Percentiles rank a stretch among this genome's conserved stretches.
phyloP scores from a whole-genome alignment of 2,888 invertebrate genomes.

The Nemapogon koenigi region DNA sequence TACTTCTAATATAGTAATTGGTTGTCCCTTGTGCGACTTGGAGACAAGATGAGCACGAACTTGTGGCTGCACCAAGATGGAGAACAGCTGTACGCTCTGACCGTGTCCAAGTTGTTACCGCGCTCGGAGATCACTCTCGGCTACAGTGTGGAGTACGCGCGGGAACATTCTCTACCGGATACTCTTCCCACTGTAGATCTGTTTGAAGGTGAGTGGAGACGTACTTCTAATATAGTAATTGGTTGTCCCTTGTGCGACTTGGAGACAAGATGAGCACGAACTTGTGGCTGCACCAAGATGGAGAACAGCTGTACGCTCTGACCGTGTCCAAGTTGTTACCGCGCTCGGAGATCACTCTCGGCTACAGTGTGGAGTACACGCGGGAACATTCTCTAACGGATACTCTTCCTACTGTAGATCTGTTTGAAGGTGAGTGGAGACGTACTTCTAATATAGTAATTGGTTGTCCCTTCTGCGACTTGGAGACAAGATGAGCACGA shows the following conservation, averaged over 20 bases:
- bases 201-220: neutral
- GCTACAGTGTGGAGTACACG: slow-evolving; percentile 33
- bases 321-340: slow-evolving; percentile 26
- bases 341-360: slow-evolving; percentile 27
- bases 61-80: slow-evolving; percentile 38
- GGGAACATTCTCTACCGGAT: neutral
- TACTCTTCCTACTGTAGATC: neutral
- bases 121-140: slow-evolving; percentile 30
- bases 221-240: too few species aligned
- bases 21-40: slow-evolving; percentile 34
- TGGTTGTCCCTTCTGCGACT: slow-evolving; percentile 37
- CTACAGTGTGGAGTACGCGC: slow-evolving; percentile 31
- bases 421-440: slow-evolving; percentile 2
- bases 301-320: slow-evolving; percentile 28
- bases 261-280: slow-evolving; percentile 31
- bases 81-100: slow-evolving; percentile 29
- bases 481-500: slow-evolving; percentile 29
- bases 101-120: slow-evolving; percentile 24
- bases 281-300: slow-evolving; percentile 37
- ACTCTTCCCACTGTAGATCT: neutral
- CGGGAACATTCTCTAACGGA: neutral
- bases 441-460: too few species aligned
- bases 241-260: slow-evolving; percentile 34
- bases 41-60: slow-evolving; percentile 29
- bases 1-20: too few species aligned